These are phyloP conservation scores for Drosophila pseudoananassae DNA, from an alignment of 1,140 invertebrate species.

Conservation along the genomic window DNA sequence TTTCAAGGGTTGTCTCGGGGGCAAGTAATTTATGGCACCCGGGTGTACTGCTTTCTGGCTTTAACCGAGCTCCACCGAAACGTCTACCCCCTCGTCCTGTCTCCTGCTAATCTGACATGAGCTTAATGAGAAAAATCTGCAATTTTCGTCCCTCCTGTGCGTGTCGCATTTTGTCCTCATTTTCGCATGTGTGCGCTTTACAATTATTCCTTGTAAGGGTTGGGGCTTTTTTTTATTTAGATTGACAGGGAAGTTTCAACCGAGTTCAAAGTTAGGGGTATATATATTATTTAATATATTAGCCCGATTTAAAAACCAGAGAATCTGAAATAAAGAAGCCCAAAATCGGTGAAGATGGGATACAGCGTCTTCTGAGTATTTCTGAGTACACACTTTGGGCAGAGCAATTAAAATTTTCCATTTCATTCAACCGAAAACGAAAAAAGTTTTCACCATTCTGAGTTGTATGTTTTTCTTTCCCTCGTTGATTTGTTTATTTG, in stretches of 20 bases:
- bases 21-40: slow-evolving; percentile 75
- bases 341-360: not conserved
- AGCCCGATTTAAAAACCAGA: not conserved
- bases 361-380: not conserved
- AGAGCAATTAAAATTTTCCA: slow-evolving; percentile 83
- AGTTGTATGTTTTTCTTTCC: slow-evolving; percentile 53
- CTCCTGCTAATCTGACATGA: slow-evolving; percentile 56
- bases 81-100: not conserved
- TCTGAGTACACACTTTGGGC: slow-evolving; percentile 4
- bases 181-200: slow-evolving; percentile 67
- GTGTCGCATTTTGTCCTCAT: slow-evolving; percentile 55
- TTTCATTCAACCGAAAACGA: slow-evolving; percentile 78
- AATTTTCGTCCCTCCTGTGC: slow-evolving; percentile 62
- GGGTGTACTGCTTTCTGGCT: slow-evolving; percentile 50
- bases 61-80: slow-evolving; percentile 34
- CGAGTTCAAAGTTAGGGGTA: too few relatives aligned
- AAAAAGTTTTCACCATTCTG: slow-evolving; percentile 63
- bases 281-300: too few relatives aligned
- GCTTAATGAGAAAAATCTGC: slow-evolving; percentile 75
- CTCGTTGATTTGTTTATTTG: slow-evolving; percentile 75
- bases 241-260: not conserved
- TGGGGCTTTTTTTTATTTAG: slow-evolving; percentile 1
- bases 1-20: slow-evolving; percentile 63
- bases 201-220: slow-evolving; percentile 53
- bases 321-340: not conserved